Evolutionary conservation across 1,140 invertebrate genomes (phyloP).

Genomic region (Mesaphorura yosii): DNA sequence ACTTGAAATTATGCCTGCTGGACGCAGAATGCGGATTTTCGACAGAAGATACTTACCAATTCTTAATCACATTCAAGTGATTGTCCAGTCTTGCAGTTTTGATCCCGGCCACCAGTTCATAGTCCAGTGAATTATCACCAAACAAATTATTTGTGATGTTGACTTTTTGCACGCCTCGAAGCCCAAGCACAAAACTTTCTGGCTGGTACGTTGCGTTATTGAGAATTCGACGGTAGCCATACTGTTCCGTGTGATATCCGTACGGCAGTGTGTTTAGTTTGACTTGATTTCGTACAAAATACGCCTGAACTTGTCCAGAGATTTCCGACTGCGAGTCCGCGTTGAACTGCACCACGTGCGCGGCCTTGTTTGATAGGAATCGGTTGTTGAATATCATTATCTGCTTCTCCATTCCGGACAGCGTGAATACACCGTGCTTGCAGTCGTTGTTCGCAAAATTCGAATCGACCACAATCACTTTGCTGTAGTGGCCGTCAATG

Average conservation of each 20-base stretch:
- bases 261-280: slow-evolving; percentile 51
- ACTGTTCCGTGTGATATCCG: slow-evolving; percentile 8
- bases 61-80: slow-evolving; percentile 73
- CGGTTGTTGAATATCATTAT: slow-evolving; percentile 59
- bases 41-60: slow-evolving; percentile 53
- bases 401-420: slow-evolving; percentile 94
- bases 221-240: slow-evolving; percentile 16
- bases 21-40: background rate
- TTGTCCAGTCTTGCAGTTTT: slow-evolving; percentile 72
- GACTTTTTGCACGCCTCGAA: slow-evolving; percentile 90
- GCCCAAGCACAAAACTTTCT: slow-evolving; percentile 73
- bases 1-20: background rate
- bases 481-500: slow-evolving; percentile 82
- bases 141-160: slow-evolving; percentile 82
- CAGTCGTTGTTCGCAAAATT: slow-evolving; percentile 76
- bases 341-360: slow-evolving; percentile 77
- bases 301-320: slow-evolving; percentile 63
- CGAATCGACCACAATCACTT: slow-evolving; percentile 63
- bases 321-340: slow-evolving; percentile 89
- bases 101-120: slow-evolving; percentile 85
- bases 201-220: slow-evolving; percentile 38
- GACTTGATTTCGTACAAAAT: slow-evolving; percentile 67
- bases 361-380: slow-evolving; percentile 68
- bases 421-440: slow-evolving; percentile 62
- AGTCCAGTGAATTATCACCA: slow-evolving; percentile 72